Evolutionary conservation across 64 coral and sea anemone species (phyloP), one percentile per base, ranked within the genome.

Genomic region (Cladopsammia gracilis): DNA sequence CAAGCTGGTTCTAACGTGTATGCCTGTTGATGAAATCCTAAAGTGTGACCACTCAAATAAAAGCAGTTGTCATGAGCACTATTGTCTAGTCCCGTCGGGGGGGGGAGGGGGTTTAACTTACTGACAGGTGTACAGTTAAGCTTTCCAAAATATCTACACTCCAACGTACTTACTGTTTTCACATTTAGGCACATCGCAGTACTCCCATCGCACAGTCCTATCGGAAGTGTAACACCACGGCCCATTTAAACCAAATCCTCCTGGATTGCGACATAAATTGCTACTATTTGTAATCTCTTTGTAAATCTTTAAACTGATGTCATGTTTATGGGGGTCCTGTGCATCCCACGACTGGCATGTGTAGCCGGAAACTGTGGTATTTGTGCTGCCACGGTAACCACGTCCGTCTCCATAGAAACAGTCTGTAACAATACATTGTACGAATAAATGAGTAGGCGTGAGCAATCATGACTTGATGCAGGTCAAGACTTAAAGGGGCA

Each of bases 321-420:
- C 10, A 53, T 83, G 65, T 73, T 80, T 50, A 62, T 83, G 66
- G 12, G 77, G 78, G 25, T 50, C 16, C 44, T 34, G 23, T 11
- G 77, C 25, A 62, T 61, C 22, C 89, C 89, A 91, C 13, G 78
- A 49, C 78, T 83, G 89, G 25, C 89, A 91, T 8, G 25, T 46
- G 52, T 73, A 58, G 18, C 78, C 68, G n/a, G 89, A 91, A 16
- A 19, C 16, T 74, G 89, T 91, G 13, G 16, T 16, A 22, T 42
- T 91, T 47, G 25, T 58, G 77, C 71, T 83, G 10, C 89, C 89
- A 83, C 69, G 89, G 68, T 91, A 91, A 25, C 89, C 89, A 51
- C 79, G 65, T 9, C 89, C 89, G n/a, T 91, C 64, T 19, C 89
- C 89, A 73, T 91, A 91, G 78, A 72, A 91, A 24, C 89, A 91